phyloP scores from a whole-genome alignment of 2,888 invertebrate genomes.

The Meta bourneti region DNA sequence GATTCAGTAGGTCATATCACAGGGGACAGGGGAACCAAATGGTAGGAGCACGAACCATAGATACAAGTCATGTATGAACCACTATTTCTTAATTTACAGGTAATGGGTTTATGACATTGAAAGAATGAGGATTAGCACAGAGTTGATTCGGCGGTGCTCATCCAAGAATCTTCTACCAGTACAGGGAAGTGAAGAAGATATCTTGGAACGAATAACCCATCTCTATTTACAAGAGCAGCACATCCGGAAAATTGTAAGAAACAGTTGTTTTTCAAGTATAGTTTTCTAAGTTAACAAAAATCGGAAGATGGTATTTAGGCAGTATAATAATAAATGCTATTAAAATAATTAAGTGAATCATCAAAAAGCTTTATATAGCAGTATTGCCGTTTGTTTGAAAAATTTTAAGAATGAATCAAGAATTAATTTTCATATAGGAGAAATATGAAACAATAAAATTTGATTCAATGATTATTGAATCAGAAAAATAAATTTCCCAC shows the following conservation, averaged over 20 bases:
- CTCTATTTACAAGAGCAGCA: slow-evolving; percentile 73
- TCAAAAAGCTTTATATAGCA: background rate
- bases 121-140: slow-evolving; percentile 60
- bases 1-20: too few relatives aligned
- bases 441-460: too few relatives aligned
- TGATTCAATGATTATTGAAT: too few relatives aligned
- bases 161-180: slow-evolving; percentile 61
- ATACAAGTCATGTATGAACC: too few relatives aligned
- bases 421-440: too few relatives aligned
- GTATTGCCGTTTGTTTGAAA: background rate
- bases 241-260: slow-evolving; percentile 62
- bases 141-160: slow-evolving; percentile 63
- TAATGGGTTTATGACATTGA: background rate
- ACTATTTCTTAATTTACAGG: background rate
- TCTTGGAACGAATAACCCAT: slow-evolving; percentile 64
- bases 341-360: background rate
- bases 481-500: too few relatives aligned
- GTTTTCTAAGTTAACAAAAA: background rate
- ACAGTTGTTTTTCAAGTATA: background rate
- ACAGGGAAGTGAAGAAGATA: slow-evolving; percentile 32
- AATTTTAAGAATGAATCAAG: background rate
- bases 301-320: too few relatives aligned
- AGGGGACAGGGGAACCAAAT: too few relatives aligned
- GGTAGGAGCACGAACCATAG: too few relatives aligned
- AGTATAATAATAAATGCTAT: background rate